Evolutionary conservation across 2,113 vertebrate species (phyloP).

Genomic region (Plecotus auritus): DNA sequence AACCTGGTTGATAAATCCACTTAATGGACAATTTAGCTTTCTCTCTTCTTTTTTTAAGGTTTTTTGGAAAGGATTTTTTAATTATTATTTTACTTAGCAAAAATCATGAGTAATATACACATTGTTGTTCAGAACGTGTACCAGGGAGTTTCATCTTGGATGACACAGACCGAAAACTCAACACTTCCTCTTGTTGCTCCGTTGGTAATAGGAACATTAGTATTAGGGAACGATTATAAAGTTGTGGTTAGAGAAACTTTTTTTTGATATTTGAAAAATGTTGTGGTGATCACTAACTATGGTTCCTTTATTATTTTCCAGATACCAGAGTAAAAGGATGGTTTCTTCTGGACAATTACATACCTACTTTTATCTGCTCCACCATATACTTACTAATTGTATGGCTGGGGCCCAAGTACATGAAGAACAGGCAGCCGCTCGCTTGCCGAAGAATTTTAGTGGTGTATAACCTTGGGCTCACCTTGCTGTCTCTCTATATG

Average conservation of each 20-base stretch:
- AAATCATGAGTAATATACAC: not conserved
- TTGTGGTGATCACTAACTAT: not conserved
- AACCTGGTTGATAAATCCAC: not conserved
- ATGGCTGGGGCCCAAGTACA: conserved; percentile 96
- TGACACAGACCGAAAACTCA: not conserved
- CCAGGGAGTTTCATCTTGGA: not conserved
- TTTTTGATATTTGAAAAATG: not conserved
- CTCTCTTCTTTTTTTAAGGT: conserved; percentile 7
- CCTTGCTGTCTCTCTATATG: conserved; percentile 95
- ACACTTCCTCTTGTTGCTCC: not conserved
- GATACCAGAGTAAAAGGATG: conserved; percentile 94
- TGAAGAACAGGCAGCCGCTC: conserved; percentile 88
- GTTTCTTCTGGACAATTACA: conserved; percentile 93
- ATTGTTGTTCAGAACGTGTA: not conserved
- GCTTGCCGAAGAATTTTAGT: conserved; percentile 90
- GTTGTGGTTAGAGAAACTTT: not conserved
- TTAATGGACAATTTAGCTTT: not conserved
- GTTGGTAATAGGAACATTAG: not conserved
- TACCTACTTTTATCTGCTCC: conserved; percentile 91
- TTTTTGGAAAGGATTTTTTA: not conserved
- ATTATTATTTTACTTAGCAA: not conserved
- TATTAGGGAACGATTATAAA: not conserved
- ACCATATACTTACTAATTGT: conserved; percentile 92
- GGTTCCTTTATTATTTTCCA: conserved; percentile 79
- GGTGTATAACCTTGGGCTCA: conserved; percentile 93